These are phyloP conservation scores for Drosophila pandora DNA, from an alignment of 1,140 invertebrate species.

Conservation along the genomic window DNA sequence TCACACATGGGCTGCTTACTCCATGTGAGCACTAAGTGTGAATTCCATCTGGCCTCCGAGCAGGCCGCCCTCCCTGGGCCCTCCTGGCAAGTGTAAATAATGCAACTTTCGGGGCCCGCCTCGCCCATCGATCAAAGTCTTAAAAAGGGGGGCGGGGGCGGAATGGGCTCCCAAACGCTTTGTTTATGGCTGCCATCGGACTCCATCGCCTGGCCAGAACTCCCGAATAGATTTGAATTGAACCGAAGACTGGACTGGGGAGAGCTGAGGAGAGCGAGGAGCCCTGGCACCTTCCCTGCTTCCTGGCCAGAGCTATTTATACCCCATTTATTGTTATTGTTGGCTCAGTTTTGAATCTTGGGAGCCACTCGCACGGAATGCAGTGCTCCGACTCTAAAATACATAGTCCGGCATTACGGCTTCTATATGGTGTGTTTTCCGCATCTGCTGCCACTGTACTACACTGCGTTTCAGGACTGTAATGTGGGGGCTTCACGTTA, in stretches of 20 bases:
- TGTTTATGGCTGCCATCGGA: slow-evolving; percentile 28
- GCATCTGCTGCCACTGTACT: not conserved
- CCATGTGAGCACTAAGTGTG: slow-evolving; percentile 11
- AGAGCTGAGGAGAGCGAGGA: not conserved
- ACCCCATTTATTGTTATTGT: slow-evolving; percentile 30
- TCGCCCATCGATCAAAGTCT: slow-evolving; percentile 43
- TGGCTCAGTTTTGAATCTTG: slow-evolving; percentile 41
- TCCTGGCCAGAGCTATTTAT: not conserved
- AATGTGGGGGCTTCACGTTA: not conserved
- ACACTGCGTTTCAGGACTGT: not conserved
- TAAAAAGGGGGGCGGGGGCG: not conserved
- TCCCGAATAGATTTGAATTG: too few species aligned
- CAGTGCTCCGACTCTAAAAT: not conserved
- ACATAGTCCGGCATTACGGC: not conserved
- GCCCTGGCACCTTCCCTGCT: not conserved
- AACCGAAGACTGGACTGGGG: not conserved
- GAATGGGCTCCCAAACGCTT: slow-evolving; percentile 10
- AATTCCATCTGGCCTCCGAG: slow-evolving; percentile 22
- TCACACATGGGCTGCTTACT: not conserved
- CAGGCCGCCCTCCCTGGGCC: not conserved
- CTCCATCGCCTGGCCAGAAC: slow-evolving; percentile 1
- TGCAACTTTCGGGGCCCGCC: slow-evolving; percentile 38
- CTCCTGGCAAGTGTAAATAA: slow-evolving; percentile 41
- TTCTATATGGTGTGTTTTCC: not conserved
- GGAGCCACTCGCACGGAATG: slow-evolving; percentile 55